Percentiles rank a stretch among this genome's conserved stretches.
Evolutionary conservation across 2,797 vertebrate species (phyloP).

Genomic region (Dendrocincla fuliginosa): DNA sequence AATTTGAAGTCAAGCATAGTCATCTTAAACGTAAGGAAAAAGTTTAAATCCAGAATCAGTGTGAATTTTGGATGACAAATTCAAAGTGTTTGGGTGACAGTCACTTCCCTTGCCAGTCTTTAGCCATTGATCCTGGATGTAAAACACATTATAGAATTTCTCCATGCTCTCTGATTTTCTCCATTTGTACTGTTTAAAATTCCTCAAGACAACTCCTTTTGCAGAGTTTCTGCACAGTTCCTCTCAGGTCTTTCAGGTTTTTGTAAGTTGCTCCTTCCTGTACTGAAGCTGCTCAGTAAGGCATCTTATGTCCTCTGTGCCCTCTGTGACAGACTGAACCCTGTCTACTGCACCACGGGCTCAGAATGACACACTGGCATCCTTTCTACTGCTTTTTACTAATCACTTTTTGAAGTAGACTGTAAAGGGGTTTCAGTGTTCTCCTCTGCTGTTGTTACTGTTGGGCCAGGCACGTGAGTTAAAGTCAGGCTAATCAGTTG

Average conservation of each 20-base stretch:
- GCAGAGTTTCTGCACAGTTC: neutral
- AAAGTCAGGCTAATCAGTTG: constrained; percentile 5
- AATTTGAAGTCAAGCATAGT: neutral
- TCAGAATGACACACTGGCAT: neutral
- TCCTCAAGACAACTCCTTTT: neutral
- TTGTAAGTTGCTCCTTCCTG: neutral
- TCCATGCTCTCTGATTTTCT: neutral
- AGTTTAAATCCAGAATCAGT: neutral
- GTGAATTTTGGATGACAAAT: neutral
- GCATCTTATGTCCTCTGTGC: neutral
- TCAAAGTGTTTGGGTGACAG: neutral
- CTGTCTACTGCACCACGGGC: neutral
- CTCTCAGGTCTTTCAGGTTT: neutral
- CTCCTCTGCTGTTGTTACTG: constrained; percentile 1
- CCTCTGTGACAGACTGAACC: neutral
- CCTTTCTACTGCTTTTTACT: neutral
- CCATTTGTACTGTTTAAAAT: neutral
- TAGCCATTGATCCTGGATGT: neutral
- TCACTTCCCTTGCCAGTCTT: neutral
- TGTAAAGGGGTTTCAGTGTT: neutral
- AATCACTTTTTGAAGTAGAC: neutral
- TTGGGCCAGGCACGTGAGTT: neutral
- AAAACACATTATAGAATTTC: neutral
- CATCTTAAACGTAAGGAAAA: neutral
- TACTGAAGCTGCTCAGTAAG: neutral